Base-by-base conservation (phyloP, 2,888 invertebrate species). In the Sarcophaga variegata region DNA sequence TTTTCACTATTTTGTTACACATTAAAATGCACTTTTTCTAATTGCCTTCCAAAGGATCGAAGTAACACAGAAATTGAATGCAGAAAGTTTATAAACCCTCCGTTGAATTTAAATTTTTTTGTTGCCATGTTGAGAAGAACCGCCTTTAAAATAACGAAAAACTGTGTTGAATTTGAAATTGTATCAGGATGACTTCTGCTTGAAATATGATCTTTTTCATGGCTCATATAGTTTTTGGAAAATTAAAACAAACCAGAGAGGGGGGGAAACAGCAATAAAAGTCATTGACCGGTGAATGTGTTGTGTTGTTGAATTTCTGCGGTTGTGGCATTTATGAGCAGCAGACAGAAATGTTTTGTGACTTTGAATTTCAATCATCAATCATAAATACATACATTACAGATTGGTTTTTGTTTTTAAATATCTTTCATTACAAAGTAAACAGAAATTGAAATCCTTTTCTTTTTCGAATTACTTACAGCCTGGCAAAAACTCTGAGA, bases 171-270 rank as follows among this genome's bases (percentile, higher is more conserved):
- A 66, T 64, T 17, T 5, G 47, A 82, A 60, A 59, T 76, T 37
- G 25, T 59, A 54, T 8, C 59, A 64, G 27, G 37, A 71, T 72
- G 66, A 83, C 49, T 83, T 83, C 25, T 59, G n/a, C 45, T 63
- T 81, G 83, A 86, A 86, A 86, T 78, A 74, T 83, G 83, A 86
- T 83, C 71, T 60, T 81, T 83, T 83, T 81, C 25, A 78, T 79
- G 86, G 72, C 67, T 83, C 80, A 81, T 81, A 67, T 49, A 81
- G 54, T 81, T 80, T 81, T 22, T 67, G 27, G 11, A 27, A 78
- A 81, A 45, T 77, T n/a, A 12, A 66, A 5, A 37, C 2, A 37
- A 1, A 8, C 2, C 10, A 22, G 60, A 70, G 60, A 60, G 66
- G 79, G 78, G 78, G 20, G 75, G 78, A 17, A 54, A 54, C 54